These are phyloP conservation scores for Varroa destructor DNA, from an alignment of 1,140 invertebrate species.

Conservation along the genomic window DNA sequence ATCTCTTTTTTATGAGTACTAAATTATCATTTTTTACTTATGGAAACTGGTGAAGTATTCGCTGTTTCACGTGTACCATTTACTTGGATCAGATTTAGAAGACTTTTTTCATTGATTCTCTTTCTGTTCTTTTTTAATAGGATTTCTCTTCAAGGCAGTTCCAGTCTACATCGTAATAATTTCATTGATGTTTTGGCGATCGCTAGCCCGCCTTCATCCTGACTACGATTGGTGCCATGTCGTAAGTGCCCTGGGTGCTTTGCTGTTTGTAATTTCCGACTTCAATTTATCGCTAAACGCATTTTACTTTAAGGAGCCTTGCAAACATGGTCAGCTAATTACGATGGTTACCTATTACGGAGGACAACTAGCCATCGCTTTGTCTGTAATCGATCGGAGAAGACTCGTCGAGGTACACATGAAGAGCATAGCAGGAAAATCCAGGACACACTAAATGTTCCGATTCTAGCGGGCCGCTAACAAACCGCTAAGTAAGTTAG, in stretches of 20 bases:
- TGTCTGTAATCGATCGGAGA: not conserved
- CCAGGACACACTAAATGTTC: too few relatives aligned
- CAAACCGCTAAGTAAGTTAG: too few relatives aligned
- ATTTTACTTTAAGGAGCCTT: not conserved
- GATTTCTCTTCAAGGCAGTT: not conserved
- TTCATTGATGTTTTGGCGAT: constrained; percentile 8
- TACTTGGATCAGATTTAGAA: not conserved
- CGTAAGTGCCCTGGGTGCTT: not conserved
- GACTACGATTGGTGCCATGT: not conserved
- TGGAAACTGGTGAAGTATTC: too few relatives aligned
- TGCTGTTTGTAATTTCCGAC: constrained; percentile 4
- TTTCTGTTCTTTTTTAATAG: not conserved
- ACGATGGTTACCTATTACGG: constrained; percentile 9
- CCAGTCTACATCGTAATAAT: constrained; percentile 1
- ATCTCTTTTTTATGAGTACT: too few relatives aligned
- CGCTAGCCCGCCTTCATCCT: not conserved
- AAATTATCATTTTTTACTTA: too few relatives aligned
- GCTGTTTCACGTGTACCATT: too few relatives aligned
- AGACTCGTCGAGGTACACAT: not conserved
- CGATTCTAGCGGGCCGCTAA: too few relatives aligned
- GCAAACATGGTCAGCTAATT: not conserved
- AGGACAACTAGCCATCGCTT: constrained; percentile 2
- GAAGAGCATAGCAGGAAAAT: too few relatives aligned
- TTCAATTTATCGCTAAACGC: constrained; percentile 15
- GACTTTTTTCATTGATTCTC: not conserved